Base-by-base conservation (phyloP, 2,113 vertebrate genomes). In the Chauna torquata region DNA sequence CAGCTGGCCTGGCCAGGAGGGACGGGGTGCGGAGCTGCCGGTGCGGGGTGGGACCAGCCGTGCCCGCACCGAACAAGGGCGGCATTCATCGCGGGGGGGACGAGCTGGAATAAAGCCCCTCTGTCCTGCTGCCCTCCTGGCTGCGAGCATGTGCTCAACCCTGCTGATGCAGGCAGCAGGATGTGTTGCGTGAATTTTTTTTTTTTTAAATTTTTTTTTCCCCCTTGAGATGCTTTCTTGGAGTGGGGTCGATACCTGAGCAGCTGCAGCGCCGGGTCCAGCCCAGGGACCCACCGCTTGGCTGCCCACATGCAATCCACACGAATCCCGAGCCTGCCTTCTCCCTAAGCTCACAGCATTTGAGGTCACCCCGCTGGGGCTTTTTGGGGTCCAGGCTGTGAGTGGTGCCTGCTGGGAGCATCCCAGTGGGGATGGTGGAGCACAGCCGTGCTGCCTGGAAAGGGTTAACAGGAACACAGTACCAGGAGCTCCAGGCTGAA, bases 101-200 rank as follows among this genome's bases (percentile, higher is more conserved):
- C 9, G 45, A 38, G 66, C 44, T 42, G 54, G 58, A 58, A 82
- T 77, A 95, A 97, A 94, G 88, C 88, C 54, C 49, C 59, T 95
- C 72, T 97, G 89, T 92, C 50, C 86, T 3, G 1, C 22, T 54
- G 12, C 61, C 52, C 57, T 70, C 55, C 28, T 0, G 12, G 18
- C 28, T 13, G 9, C 1, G 0, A n/a, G 54, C 86, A 4, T 3
- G 9, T 47, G 92, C 72, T 45, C 16, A 7, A 11, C 38, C 38
- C 79, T 5, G 0, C 15, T 3, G 3, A 11, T 6, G 1, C 0
- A 0, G 16, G 81, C 74, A 40, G 12, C 0, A 0, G 34, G 91
- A 54, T 71, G 34, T 23, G 57, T 49, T 36, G 57, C 3, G 13
- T 13, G 32, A 19, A 14, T 36, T 59, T 19, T 59, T n/a, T 34